phyloP scores from a whole-genome alignment of 2,888 invertebrate species.

The Carcina quercana region DNA sequence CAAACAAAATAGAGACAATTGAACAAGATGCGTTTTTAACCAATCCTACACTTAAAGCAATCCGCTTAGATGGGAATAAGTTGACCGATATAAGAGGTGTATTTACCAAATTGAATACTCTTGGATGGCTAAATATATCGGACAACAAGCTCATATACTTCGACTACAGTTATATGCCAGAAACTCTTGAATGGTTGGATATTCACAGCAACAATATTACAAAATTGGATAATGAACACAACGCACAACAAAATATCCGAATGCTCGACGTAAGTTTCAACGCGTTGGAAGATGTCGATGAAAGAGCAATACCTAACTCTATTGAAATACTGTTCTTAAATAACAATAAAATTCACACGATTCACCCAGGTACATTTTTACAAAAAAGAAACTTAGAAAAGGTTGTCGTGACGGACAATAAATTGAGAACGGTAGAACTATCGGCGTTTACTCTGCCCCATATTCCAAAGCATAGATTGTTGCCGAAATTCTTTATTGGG shows the following conservation, averaged over 20 bases:
- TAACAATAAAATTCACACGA: constrained; percentile 82
- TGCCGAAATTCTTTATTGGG: constrained; percentile 86
- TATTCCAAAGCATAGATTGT: constrained; percentile 77
- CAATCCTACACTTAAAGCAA: constrained; percentile 82
- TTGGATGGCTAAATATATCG: constrained; percentile 88
- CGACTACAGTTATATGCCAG: constrained; percentile 85
- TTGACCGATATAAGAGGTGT: constrained; percentile 84
- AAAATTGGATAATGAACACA: constrained; percentile 83
- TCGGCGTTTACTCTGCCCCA: constrained; percentile 81
- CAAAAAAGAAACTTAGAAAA: constrained; percentile 82
- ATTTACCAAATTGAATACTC: constrained; percentile 81
- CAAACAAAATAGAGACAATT: constrained; percentile 83
- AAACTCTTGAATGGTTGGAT: constrained; percentile 85
- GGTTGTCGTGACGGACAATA: constrained; percentile 84
- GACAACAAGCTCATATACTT: constrained; percentile 85
- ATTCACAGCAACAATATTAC: constrained; percentile 85
- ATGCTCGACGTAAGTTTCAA: constrained; percentile 87
- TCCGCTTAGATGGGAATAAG: constrained; percentile 85
- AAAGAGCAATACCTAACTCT: constrained; percentile 82
- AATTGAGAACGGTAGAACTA: constrained; percentile 81
- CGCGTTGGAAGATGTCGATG: constrained; percentile 79
- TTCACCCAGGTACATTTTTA: constrained; percentile 82
- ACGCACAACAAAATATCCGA: constrained; percentile 78
- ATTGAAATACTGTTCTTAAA: constrained; percentile 83
- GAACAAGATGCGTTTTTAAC: constrained; percentile 85